A percentile compares a stretch with the other conserved stretches of the same genome.
Evolutionary conservation across 2,888 invertebrate species (phyloP).

Genomic region (Oscheius myriophilus): DNA sequence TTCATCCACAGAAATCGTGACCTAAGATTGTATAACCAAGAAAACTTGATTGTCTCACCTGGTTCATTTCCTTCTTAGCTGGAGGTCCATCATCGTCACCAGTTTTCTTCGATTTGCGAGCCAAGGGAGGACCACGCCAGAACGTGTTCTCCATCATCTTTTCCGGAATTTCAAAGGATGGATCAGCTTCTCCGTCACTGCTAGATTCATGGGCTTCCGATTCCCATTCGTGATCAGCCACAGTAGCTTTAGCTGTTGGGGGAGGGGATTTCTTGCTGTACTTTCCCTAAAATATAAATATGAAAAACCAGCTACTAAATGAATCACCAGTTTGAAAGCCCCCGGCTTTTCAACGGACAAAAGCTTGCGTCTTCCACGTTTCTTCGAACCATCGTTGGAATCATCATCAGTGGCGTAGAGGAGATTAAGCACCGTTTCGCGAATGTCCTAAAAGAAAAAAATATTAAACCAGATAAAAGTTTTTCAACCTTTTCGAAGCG

Average conservation of each 20-base stretch:
- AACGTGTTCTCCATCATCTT: constrained; percentile 15
- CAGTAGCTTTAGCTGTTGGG: not conserved
- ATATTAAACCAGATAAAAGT: too few relatives aligned
- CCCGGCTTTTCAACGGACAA: constrained; percentile 21
- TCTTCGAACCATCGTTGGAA: not conserved
- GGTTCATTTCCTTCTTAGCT: too few relatives aligned
- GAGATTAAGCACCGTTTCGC: constrained; percentile 3
- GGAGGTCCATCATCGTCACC: too few relatives aligned
- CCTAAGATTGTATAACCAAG: too few relatives aligned
- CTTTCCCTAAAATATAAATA: not conserved
- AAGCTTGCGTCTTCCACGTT: constrained; percentile 19
- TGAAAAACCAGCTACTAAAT: not conserved
- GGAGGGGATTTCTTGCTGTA: not conserved
- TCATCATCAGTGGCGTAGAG: constrained; percentile 2
- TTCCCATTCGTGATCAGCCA: not conserved
- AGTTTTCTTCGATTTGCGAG: too few relatives aligned
- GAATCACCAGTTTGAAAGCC: constrained; percentile 20
- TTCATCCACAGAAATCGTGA: too few relatives aligned
- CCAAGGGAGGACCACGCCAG: constrained; percentile 5
- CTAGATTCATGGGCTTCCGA: not conserved
- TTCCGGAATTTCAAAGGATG: constrained; percentile 16
- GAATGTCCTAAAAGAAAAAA: constrained; percentile 18
- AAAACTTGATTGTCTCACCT: too few relatives aligned
- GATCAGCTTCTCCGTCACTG: constrained; percentile 11
- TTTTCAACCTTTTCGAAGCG: constrained; percentile 26